phyloP scores from a whole-genome alignment of 2,888 invertebrate genomes.

The Diarsia brunnea region DNA sequence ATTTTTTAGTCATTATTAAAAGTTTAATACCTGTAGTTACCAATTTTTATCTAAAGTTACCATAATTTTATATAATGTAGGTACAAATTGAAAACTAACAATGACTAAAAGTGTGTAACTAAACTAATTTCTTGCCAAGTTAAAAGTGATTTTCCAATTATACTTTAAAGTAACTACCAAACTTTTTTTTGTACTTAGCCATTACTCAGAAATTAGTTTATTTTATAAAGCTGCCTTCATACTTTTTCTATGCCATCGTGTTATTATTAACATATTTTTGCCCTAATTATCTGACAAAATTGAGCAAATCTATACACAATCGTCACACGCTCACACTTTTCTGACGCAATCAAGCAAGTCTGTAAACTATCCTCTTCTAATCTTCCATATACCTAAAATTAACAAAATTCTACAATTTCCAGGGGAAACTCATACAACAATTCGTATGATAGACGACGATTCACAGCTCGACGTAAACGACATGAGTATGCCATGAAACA shows the following conservation, averaged over 20 bases:
- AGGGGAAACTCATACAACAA: conserved; percentile 72
- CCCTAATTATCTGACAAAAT: background rate
- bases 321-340: background rate
- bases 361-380: background rate
- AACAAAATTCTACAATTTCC: conserved; percentile 48
- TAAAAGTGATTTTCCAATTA: background rate
- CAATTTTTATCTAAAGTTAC: conserved; percentile 40
- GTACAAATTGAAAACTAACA: background rate
- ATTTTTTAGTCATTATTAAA: conserved; percentile 18
- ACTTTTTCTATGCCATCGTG: background rate
- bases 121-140: conserved; percentile 7
- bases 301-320: background rate
- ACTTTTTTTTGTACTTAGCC: background rate
- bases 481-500: conserved; percentile 64
- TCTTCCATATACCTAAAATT: background rate
- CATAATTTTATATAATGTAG: background rate
- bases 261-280: background rate
- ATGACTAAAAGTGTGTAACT: background rate
- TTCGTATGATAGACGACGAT: conserved; percentile 72
- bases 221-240: background rate
- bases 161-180: background rate
- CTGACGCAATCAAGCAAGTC: background rate
- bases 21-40: conserved; percentile 11
- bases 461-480: conserved; percentile 77
- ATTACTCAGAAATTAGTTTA: background rate